Evolutionary conservation across 2,888 invertebrate species (phyloP), one percentile per base, ranked within the genome.

Genomic region (Allophyes oxyacanthae): DNA sequence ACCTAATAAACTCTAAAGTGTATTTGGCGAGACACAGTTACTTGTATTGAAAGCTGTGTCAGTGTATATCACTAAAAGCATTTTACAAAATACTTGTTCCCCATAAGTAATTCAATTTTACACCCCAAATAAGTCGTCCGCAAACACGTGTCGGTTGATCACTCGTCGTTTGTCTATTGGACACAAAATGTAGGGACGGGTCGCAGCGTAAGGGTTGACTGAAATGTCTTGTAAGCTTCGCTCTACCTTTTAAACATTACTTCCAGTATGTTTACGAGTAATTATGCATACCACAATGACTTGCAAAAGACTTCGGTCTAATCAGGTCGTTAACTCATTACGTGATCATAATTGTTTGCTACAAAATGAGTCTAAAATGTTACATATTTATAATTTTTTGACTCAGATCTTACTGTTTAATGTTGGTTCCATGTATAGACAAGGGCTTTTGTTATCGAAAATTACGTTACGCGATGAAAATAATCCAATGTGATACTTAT

Each of bases 51-150:
- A 63, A 75, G 56, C 65, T 57, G 54, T 77, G 65, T 77, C 66
- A 64, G 50, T 36, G 49, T 55, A 64, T 72, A 75, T 72, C 69
- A 81, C 82, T 82, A 83, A 85, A 85, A 84, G 79, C 79, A 82
- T 84, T 84, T 86, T 84, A 78, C 78, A 81, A 83, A 84, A 83
- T 83, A 80, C 83, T 86, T 81, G 82, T 82, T 78, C 74, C 74
- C 78, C 52, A 78, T n/a, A 81, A 76, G 78, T 87, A 82, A 88
- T 88, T 87, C 81, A 85, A 87, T 87, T 89, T 88, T 84, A 83
- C 86, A 87, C 85, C 84, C 86, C 79, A 85, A 86, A 84, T 83
- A 85, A 83, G 82, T 83, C 75, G 80, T 78, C 70, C 75, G 67
- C 76, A 76, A 82, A 78, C 81, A 77, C 77, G 78, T 82, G 81